phyloP scores from a whole-genome alignment of 1,140 invertebrate species.

The Mycetomoellerius zeteki region DNA sequence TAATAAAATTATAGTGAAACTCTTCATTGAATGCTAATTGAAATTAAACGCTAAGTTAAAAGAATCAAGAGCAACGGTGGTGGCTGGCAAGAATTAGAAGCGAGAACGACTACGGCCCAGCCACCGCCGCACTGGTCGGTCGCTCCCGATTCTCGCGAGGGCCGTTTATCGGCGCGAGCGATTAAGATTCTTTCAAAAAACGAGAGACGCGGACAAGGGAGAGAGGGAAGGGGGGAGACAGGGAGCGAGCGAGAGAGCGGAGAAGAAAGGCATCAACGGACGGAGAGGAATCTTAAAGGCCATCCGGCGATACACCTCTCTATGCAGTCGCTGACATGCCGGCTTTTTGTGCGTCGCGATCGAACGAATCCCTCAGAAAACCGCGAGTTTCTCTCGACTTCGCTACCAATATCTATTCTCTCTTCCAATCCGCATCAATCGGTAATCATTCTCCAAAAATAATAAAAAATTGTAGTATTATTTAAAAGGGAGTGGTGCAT shows the following conservation, averaged over 20 bases:
- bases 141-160: slow-evolving; percentile 50
- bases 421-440: neutral
- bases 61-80: neutral
- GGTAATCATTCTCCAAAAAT: neutral
- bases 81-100: neutral
- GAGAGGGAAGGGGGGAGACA: neutral
- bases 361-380: slow-evolving; percentile 36
- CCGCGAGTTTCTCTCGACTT: slow-evolving; percentile 14
- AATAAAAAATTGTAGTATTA: slow-evolving; percentile 17
- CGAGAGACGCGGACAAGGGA: slow-evolving; percentile 49
- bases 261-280: slow-evolving; percentile 51
- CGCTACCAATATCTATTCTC: neutral
- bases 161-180: slow-evolving; percentile 52
- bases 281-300: slow-evolving; percentile 67
- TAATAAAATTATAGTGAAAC: neutral
- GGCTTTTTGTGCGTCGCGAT: slow-evolving; percentile 49
- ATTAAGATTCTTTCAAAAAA: slow-evolving; percentile 62
- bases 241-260: slow-evolving; percentile 18
- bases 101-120: slow-evolving; percentile 15
- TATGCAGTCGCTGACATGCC: slow-evolving; percentile 53
- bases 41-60: neutral
- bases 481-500: neutral
- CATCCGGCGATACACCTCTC: slow-evolving; percentile 56
- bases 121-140: neutral
- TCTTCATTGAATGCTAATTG: neutral